Conservation (phyloP, 2,797 vertebrate genomes). For the Cuniculus paca region DNA sequence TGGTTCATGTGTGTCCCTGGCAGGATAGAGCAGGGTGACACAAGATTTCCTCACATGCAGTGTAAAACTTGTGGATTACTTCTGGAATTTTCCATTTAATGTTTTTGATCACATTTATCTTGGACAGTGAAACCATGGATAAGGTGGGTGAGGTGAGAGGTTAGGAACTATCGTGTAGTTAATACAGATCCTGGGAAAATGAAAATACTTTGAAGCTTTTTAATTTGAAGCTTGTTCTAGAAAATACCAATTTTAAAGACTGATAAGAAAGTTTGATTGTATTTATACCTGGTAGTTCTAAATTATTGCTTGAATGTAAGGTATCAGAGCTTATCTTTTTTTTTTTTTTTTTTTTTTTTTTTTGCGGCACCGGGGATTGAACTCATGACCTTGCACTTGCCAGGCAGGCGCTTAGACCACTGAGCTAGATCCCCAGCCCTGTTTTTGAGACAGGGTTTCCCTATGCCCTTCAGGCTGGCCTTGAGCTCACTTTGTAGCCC, state of each 20-base stretch:
- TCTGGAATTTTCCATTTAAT: neutral
- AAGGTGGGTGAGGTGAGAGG: neutral
- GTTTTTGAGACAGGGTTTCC: too few relatives aligned
- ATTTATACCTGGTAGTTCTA: slow-evolving; percentile 46
- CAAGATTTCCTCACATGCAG: neutral
- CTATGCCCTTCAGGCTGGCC: too few relatives aligned
- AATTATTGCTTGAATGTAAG: slow-evolving; percentile 52
- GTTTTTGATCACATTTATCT: neutral
- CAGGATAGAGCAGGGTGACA: neutral
- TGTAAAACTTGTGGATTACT: neutral
- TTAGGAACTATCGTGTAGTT: neutral
- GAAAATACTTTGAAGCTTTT: slow-evolving; percentile 36
- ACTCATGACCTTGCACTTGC: too few relatives aligned
- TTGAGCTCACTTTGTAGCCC: too few relatives aligned
- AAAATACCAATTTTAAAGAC: slow-evolving; percentile 9
- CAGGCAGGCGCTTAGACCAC: too few relatives aligned
- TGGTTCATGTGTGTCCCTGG: neutral
- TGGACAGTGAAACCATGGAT: neutral
- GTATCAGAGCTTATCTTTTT: neutral
- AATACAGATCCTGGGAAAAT: slow-evolving; percentile 8
- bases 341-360: too few relatives aligned
- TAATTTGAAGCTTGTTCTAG: neutral
- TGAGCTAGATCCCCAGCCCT: too few relatives aligned
- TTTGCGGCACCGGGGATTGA: too few relatives aligned
- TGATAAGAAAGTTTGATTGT: slow-evolving; percentile 27